Conservation (phyloP, 2,888 invertebrate genomes). For the Xestia rhomboidea region DNA sequence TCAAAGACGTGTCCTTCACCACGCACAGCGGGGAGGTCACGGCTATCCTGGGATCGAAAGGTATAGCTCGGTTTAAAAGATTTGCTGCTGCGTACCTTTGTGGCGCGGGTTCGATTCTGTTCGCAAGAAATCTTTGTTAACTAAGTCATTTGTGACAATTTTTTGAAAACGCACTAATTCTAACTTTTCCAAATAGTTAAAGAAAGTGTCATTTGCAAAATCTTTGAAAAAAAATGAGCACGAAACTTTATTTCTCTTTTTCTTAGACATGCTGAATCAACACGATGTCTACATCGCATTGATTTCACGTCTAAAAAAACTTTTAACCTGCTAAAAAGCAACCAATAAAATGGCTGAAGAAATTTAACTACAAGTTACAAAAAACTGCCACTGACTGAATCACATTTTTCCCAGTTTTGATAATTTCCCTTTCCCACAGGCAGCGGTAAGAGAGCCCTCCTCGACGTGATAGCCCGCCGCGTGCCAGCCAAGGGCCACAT, state of each 20-base stretch:
- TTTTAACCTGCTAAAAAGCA: not conserved
- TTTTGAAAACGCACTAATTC: not conserved
- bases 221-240: too few relatives aligned
- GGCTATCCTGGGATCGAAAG: constrained; percentile 98
- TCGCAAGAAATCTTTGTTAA: not conserved
- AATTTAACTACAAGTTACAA: not conserved
- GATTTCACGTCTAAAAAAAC: not conserved
- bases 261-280: not conserved
- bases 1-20: constrained; percentile 97
- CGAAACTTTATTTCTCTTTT: not conserved
- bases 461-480: constrained; percentile 97
- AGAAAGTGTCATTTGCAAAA: not conserved
- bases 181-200: not conserved
- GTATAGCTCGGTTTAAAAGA: constrained; percentile 79
- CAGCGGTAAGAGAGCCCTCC: constrained; percentile 97
- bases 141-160: not conserved
- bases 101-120: not conserved
- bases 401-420: not conserved
- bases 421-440: constrained; percentile 88
- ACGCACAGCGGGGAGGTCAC: constrained; percentile 98
- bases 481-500: constrained; percentile 97
- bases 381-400: not conserved
- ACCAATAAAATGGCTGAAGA: not conserved
- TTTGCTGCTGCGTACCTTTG: not conserved
- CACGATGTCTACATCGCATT: not conserved